phyloP scores from a whole-genome alignment of 2,797 vertebrate genomes.

The Thunnus albacares region DNA sequence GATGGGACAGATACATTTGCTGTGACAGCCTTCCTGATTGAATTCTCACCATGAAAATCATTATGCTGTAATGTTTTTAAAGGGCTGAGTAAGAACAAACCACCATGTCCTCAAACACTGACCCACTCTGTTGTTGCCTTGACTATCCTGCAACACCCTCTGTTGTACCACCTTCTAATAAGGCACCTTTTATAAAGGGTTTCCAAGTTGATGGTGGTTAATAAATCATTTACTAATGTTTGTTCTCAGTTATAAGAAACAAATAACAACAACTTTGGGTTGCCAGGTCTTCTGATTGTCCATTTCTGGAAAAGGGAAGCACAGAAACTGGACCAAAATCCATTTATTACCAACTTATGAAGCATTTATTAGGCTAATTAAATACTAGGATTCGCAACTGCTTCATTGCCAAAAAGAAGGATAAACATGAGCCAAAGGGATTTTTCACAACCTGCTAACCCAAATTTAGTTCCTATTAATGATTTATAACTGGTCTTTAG shows the following conservation, averaged over 20 bases:
- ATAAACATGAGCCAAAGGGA: neutral
- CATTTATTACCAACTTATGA: neutral
- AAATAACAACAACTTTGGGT: neutral
- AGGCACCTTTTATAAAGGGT: neutral
- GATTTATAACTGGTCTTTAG: neutral
- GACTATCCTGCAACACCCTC: neutral
- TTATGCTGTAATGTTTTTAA: slow-evolving; percentile 25
- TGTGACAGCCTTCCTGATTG: slow-evolving; percentile 16
- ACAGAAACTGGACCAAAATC: neutral
- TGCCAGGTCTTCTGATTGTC: slow-evolving; percentile 2
- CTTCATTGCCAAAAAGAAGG: neutral
- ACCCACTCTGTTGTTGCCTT: neutral
- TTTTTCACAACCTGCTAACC: neutral
- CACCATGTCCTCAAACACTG: neutral
- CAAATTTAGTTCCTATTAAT: neutral
- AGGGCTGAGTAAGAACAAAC: slow-evolving; percentile 12
- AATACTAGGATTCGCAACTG: neutral
- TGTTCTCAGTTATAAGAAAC: neutral
- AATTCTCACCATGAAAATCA: neutral
- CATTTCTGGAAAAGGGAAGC: neutral
- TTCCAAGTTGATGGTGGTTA: neutral
- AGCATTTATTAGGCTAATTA: neutral
- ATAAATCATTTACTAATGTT: neutral
- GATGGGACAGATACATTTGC: slow-evolving; percentile 12
- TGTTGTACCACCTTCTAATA: neutral